Conservation (phyloP, 2,113 vertebrate species). For the Tachysurus fulvidraco region DNA sequence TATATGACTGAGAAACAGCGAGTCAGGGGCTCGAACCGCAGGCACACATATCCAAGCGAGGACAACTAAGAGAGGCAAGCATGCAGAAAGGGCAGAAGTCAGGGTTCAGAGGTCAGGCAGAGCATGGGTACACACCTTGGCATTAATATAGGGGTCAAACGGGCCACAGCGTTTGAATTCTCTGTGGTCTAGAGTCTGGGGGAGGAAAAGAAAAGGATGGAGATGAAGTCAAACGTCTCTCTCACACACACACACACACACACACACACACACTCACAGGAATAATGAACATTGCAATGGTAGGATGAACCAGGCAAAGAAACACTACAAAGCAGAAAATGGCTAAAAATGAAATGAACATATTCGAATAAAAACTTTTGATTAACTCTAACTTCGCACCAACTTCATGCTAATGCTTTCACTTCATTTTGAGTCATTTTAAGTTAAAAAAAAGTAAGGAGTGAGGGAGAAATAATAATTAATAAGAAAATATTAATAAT, state of each 20-base stretch:
- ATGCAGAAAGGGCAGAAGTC: slow-evolving; percentile 55
- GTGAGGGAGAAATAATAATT: neutral
- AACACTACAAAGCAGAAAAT: slow-evolving; percentile 55
- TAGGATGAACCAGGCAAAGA: slow-evolving; percentile 58
- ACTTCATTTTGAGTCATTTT: slow-evolving; percentile 43
- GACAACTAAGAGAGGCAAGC: neutral
- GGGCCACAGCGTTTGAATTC: slow-evolving; percentile 99
- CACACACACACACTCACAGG: slow-evolving; percentile 59
- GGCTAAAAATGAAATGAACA: slow-evolving; percentile 60
- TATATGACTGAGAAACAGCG: neutral
- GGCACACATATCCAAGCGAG: slow-evolving; percentile 9
- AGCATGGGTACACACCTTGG: slow-evolving; percentile 97
- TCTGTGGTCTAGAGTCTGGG: slow-evolving; percentile 98
- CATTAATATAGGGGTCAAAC: slow-evolving; percentile 99
- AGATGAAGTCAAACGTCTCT: slow-evolving; percentile 56
- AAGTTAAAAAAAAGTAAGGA: neutral
- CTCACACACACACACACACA: slow-evolving; percentile 59
- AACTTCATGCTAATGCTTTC: neutral
- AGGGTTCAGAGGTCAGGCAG: slow-evolving; percentile 59
- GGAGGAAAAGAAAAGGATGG: slow-evolving; percentile 82
- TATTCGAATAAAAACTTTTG: neutral
- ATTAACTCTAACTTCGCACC: neutral
- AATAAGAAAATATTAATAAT: slow-evolving; percentile 4
- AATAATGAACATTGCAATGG: slow-evolving; percentile 67
- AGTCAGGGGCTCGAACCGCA: neutral